Base-by-base conservation (phyloP, 2,113 vertebrate genomes). In the Tylochromis polylepis region DNA sequence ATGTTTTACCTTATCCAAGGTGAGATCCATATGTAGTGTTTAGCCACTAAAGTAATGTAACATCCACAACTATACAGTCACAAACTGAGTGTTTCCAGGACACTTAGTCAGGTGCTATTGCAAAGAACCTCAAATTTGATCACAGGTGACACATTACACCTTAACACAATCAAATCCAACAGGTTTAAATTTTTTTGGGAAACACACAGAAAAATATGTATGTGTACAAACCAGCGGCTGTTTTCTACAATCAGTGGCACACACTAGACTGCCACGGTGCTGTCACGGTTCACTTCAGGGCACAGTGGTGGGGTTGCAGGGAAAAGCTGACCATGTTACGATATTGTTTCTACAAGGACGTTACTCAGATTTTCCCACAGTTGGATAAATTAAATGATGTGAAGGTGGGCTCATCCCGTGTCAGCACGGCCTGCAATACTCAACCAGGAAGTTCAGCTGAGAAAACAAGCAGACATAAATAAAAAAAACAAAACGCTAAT, bases 361-460 rank as follows among this genome's bases (percentile, higher is more conserved):
- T n/a, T 12, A 14, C 8, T 36, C 4, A 2, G 12, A 3, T 38
- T 62, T 79, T 27, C 24, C 11, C n/a, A 58, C 36, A 58, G 57
- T 7, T 31, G 3, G 1, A 38, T 5, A 70, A 60, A 49, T 22
- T 5, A 56, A 84, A 24, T 1, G 10, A 15, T 75, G 57, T 49
- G 11, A 51, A 34, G 38, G 5, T 60, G 18, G 6, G 2, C 11
- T 80, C 15, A 11, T 15, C 31, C 57, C 8, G 2, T 16, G 34
- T 84, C 38, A 83, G 4, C 10, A 22, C 41, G 91, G 91, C 90
- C 93, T 85, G 81, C 27, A 6, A 11, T 75, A 78, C 41, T 27
- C 36, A 58, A 29, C 11, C 72, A 34, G 60, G 41, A 65, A 86
- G 51, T 34, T 41, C 9, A 56, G 38, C 36, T 82, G 5, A 8